Evolutionary conservation across 2,797 vertebrate species (phyloP), one percentile per base, ranked within the genome.

Genomic region (Calcarius lapponicus): DNA sequence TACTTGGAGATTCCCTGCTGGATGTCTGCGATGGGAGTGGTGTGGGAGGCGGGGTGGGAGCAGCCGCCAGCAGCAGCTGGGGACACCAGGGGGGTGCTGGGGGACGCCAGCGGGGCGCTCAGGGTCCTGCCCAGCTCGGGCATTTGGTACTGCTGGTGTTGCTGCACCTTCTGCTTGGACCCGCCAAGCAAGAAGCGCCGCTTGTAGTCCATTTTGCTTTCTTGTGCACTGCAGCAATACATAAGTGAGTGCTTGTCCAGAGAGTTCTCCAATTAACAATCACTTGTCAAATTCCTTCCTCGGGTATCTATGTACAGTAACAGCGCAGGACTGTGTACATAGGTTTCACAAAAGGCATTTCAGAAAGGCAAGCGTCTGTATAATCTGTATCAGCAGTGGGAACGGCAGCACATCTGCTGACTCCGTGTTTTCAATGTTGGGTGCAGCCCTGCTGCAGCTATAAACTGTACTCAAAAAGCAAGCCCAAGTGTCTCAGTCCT

Each of bases 131-230:
- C 98, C 97, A 99, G 98, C 97, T 99, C 99, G 56, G 99, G 99
- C 98, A 99, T 98, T 78, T 99, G 98, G 97, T 99, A 99, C 98
- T 98, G 98, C 99, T 99, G 99, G 98, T 99, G 99, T 98, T 99
- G 99, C 97, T 99, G 99, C 97, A 99, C 99, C 98, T 99, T 99
- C 98, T 99, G 99, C 99, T 99, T 99, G 99, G 99, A 99, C 99
- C 99, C 99, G 99, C 99, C 99, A 98, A 99, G 99, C 99, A 99
- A 98, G 98, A 99, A 99, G 98, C 99, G 99, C 98, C 99, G 98
- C 98, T 99, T 99, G 85, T 99, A 99, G 99, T 99, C 99, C 99
- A 99, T 99, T 98, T 99, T 99, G 98, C 98, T 99, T 98, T 99
- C 99, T 97, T 99, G 99, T 70, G 98, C 98, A 97, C 99, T 99